Evolutionary conservation across 2,888 invertebrate genomes (phyloP), one percentile per base, ranked within the genome.

Genomic region (Automeris io): DNA sequence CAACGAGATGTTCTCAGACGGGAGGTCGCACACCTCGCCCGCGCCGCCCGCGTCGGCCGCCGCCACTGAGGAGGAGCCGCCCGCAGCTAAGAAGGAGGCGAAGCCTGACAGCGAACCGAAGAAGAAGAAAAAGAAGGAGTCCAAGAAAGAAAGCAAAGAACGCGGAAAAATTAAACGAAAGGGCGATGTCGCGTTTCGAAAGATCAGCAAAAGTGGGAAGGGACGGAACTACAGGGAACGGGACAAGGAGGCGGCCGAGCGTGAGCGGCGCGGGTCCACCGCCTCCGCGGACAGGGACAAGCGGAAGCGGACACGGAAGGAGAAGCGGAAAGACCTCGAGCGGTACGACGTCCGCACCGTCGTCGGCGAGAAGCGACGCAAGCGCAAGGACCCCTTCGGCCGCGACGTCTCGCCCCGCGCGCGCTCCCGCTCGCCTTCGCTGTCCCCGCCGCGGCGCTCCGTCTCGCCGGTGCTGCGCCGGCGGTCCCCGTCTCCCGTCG

Each of bases 291-390:
- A 63, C 41, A 66, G 54, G 39, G 68, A 70, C 65, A 81, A 61
- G 63, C 74, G 56, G 61, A 83, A 57, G 51, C 61, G 63, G 57
- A 79, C 64, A 64, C 81, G 70, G 56, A 83, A 61, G 52, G 87
- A 74, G 45, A 93, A 92, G 59, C 88, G 94, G 9, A 92, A 93
- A 60, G 95, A 95, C 59, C 77, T 96, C 35, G 93, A 93, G 56
- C 88, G 95, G 2, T 96, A 96, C 69, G 92, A 95, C 79, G 95
- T 95, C 6, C 88, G 95, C 25, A 91, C 92, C 44, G 81, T 95
- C 23, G 92, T 95, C 5, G 89, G 91, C 3, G 92, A 92, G 45
- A 91, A 91, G 52, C 90, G 91, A 0, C 80, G 89, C 41, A 83
- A 88, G 22, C 82, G 89, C 38, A 93, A 92, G 71, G 94, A 95